Conservation (phyloP, 2,888 invertebrate genomes). For the Mesorhabditis spiculigera region DNA sequence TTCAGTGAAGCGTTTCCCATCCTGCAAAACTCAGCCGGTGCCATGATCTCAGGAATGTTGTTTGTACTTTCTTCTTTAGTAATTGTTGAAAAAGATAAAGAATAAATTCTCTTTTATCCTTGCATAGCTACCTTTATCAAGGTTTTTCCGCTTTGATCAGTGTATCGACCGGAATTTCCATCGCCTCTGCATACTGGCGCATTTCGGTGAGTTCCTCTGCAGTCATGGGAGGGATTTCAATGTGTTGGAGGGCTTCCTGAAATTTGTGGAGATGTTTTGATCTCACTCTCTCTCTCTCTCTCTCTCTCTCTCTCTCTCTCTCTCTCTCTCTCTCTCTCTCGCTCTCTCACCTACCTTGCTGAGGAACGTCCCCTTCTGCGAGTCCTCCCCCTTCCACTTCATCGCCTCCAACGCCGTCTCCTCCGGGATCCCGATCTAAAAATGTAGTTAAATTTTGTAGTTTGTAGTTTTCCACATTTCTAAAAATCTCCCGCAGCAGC, state of each 20-base stretch:
- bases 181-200: neutral
- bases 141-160: neutral
- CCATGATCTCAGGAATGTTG: neutral
- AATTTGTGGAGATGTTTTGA: neutral
- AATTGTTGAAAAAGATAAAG: neutral
- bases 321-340: too few relatives aligned
- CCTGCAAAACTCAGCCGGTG: neutral
- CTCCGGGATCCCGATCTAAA: conserved; percentile 6
- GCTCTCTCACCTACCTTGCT: neutral
- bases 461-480: neutral
- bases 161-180: neutral
- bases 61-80: neutral
- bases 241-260: conserved; percentile 3
- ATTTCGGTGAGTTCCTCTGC: neutral
- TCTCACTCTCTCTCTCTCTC: neutral
- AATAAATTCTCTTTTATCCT: neutral
- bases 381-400: conserved; percentile 1
- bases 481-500: neutral
- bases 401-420: neutral
- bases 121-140: neutral
- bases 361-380: conserved; percentile 5
- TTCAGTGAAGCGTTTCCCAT: neutral
- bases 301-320: too few relatives aligned
- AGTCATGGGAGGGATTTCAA: neutral
- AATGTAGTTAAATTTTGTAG: neutral